Evolutionary conservation across 2,113 vertebrate species (phyloP).

Genomic region (Labeo rohita): DNA sequence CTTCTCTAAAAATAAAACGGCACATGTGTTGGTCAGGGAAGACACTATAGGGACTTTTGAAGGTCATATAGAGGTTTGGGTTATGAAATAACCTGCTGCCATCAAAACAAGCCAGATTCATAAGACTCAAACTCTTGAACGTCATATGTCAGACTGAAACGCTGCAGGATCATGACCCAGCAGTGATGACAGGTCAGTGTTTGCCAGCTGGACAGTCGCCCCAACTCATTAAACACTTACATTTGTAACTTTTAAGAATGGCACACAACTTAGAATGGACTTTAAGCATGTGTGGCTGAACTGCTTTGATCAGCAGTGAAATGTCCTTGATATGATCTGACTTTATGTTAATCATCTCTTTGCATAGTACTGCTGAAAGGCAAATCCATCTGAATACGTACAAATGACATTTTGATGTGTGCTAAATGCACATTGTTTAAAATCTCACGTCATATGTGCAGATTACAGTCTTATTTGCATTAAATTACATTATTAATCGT

Average conservation of each 20-base stretch:
- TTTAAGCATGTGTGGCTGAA: not conserved
- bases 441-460: not conserved
- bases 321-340: slow-evolving; percentile 14
- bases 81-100: not conserved
- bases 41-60: not conserved
- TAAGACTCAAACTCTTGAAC: too few species aligned
- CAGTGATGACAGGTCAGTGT: not conserved
- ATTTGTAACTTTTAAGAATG: not conserved
- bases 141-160: not conserved
- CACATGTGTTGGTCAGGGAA: slow-evolving; percentile 12
- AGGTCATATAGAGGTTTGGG: not conserved
- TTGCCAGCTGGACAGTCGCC: not conserved
- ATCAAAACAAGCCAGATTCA: not conserved
- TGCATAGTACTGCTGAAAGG: not conserved
- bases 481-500: not conserved
- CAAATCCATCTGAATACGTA: not conserved
- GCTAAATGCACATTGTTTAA: not conserved
- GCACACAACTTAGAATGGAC: not conserved
- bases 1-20: slow-evolving; percentile 38
- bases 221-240: not conserved
- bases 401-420: not conserved
- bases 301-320: slow-evolving; percentile 19
- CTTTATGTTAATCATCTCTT: not conserved
- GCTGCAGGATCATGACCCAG: too few species aligned
- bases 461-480: not conserved